phyloP scores from a whole-genome alignment of 2,113 vertebrate species.

The Megaleporinus macrocephalus region DNA sequence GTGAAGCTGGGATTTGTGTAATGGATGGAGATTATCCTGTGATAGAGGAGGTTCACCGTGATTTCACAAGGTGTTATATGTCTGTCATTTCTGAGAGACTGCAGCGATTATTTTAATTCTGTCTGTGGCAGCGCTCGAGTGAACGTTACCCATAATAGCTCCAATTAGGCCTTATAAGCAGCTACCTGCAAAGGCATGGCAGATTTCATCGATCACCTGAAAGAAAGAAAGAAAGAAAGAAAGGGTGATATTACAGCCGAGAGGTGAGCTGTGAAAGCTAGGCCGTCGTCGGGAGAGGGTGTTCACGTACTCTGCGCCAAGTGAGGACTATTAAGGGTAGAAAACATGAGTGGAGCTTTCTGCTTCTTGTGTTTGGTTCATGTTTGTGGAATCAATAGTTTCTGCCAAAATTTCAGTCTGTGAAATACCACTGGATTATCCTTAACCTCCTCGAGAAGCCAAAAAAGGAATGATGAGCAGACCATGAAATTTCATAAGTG shows the following conservation, averaged over 20 bases:
- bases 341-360: background rate
- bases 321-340: background rate
- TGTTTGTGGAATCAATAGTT: background rate
- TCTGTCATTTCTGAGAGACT: slow-evolving; percentile 2
- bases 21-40: background rate
- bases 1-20: background rate
- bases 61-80: slow-evolving; percentile 5
- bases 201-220: slow-evolving; percentile 13
- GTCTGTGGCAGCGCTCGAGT: slow-evolving; percentile 11
- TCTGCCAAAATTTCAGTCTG: background rate
- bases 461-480: background rate
- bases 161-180: slow-evolving; percentile 31
- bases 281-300: too few relatives aligned
- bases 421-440: background rate
- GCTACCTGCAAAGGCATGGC: slow-evolving; percentile 24
- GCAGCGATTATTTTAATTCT: slow-evolving; percentile 7
- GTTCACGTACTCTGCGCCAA: background rate
- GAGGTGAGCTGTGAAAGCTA: slow-evolving; percentile 1
- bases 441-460: background rate
- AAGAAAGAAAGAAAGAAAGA: slow-evolving; percentile 2
- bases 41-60: background rate
- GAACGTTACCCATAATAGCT: slow-evolving; percentile 17
- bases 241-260: slow-evolving; percentile 4
- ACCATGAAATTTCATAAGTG: background rate
- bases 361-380: background rate